Conservation (phyloP, 2,888 invertebrate genomes). For the Chaetogeoica ovagalla region DNA sequence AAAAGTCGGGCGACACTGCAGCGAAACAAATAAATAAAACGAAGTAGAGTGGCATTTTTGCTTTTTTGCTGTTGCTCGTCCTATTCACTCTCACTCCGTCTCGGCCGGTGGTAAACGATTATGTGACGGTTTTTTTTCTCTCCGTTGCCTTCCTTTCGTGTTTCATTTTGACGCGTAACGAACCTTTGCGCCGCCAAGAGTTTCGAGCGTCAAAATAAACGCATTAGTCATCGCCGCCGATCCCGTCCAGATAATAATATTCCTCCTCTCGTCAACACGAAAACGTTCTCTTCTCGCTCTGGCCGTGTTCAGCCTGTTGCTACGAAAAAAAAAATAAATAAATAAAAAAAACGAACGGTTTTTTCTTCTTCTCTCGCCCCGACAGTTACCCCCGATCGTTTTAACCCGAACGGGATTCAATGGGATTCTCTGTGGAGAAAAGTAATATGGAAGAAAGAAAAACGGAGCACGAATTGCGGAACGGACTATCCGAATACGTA, state of each 20-base stretch:
- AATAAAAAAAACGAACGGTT: background rate
- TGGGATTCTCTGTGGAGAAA: too few species aligned
- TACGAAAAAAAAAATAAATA: too few species aligned
- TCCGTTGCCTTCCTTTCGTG: too few species aligned
- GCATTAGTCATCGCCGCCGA: slow-evolving; percentile 46
- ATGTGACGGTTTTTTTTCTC: slow-evolving; percentile 21
- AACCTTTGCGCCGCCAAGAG: slow-evolving; percentile 16
- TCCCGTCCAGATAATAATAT: slow-evolving; percentile 11
- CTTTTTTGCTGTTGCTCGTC: background rate
- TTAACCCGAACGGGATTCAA: too few species aligned
- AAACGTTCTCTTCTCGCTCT: background rate
- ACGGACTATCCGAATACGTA: too few species aligned
- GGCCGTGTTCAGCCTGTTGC: slow-evolving; percentile 14
- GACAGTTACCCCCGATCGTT: too few species aligned
- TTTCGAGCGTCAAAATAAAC: slow-evolving; percentile 35
- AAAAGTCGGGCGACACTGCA: slow-evolving; percentile 32
- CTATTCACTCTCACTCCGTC: background rate
- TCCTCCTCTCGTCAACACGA: background rate
- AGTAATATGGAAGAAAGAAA: too few species aligned
- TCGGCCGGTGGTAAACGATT: slow-evolving; percentile 25
- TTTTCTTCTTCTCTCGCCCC: too few species aligned
- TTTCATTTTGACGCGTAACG: slow-evolving; percentile 40
- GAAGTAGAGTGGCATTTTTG: background rate
- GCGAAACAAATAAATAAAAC: slow-evolving; percentile 29
- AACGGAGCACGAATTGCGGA: too few species aligned